These are phyloP conservation scores for Ecliptopera silaceata DNA, from an alignment of 2,888 invertebrate genomes.

Conservation along the genomic window DNA sequence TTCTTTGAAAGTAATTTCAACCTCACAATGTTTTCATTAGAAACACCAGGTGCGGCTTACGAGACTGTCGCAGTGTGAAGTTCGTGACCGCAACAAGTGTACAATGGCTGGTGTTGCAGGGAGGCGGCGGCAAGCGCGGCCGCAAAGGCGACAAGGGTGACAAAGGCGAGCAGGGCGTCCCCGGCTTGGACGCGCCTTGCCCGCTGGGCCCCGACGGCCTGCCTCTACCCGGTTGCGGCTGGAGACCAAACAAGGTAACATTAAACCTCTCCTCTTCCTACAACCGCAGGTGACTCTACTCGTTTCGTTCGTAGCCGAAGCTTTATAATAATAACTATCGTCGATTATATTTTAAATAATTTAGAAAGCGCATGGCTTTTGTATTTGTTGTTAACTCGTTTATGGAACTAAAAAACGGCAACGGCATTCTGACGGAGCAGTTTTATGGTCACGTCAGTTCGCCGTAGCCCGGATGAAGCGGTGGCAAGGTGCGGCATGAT, in stretches of 20 bases:
- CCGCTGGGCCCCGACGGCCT: slow-evolving; percentile 97
- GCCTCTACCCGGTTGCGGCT: slow-evolving; percentile 97
- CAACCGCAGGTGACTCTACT: neutral
- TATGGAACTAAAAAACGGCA: too few relatives aligned
- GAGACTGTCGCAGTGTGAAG: neutral
- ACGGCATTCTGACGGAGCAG: too few relatives aligned
- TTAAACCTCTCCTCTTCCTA: neutral
- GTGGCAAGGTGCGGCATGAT: neutral
- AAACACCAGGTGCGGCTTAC: too few relatives aligned
- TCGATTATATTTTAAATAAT: too few relatives aligned
- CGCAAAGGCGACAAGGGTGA: slow-evolving; percentile 96
- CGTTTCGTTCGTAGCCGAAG: neutral
- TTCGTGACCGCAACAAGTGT: too few relatives aligned
- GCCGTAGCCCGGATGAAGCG: neutral
- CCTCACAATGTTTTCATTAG: too few relatives aligned
- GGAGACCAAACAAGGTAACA: slow-evolving; percentile 92
- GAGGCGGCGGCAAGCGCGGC: slow-evolving; percentile 94
- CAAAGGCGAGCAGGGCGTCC: slow-evolving; percentile 98
- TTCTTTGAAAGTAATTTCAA: too few relatives aligned
- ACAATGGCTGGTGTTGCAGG: slow-evolving; percentile 78
- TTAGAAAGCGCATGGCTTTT: neutral
- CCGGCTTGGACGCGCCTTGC: slow-evolving; percentile 99
- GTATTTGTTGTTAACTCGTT: too few relatives aligned
- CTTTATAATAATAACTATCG: neutral
- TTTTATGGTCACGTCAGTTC: too few relatives aligned